phyloP scores from a whole-genome alignment of 2,888 invertebrate genomes.

The Apodemia zela region DNA sequence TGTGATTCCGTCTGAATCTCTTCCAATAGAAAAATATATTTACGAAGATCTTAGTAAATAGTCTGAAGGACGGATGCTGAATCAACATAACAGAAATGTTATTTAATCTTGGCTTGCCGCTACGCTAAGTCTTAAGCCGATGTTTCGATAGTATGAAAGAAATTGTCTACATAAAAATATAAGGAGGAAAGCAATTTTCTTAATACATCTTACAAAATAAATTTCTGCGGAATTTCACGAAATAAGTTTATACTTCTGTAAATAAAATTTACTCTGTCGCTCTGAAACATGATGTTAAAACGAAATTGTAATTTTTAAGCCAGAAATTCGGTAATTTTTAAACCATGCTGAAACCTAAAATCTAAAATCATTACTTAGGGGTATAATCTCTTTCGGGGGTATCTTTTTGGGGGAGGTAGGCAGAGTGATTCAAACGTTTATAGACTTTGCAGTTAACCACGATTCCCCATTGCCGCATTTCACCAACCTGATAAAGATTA shows the following conservation, averaged over 20 bases:
- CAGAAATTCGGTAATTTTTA: background rate
- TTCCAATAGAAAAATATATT: constrained; percentile 19
- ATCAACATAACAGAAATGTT: constrained; percentile 59
- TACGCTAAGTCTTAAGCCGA: constrained; percentile 46
- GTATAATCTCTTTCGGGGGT: too few species aligned
- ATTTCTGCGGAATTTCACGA: constrained; percentile 8
- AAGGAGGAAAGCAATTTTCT: constrained; percentile 26
- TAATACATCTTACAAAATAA: constrained; percentile 23
- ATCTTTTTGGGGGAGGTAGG: too few species aligned
- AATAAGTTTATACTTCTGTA: background rate
- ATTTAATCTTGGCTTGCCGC: constrained; percentile 52
- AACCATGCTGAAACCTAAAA: too few species aligned
- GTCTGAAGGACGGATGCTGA: constrained; percentile 39
- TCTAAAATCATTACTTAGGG: too few species aligned
- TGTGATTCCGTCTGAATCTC: constrained; percentile 4
- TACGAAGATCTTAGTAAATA: constrained; percentile 32
- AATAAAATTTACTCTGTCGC: constrained; percentile 7
- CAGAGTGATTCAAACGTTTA: too few species aligned
- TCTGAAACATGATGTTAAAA: background rate
- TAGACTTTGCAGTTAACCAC: too few species aligned
- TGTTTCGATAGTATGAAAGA: constrained; percentile 30
- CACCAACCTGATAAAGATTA: too few species aligned
- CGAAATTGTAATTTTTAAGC: background rate
- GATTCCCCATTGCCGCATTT: too few species aligned
- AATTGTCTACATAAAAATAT: constrained; percentile 27